A percentile compares a stretch with the other conserved stretches of the same genome.
Evolutionary conservation across 2,888 invertebrate genomes (phyloP).

Genomic region (Apotomis turbidana): DNA sequence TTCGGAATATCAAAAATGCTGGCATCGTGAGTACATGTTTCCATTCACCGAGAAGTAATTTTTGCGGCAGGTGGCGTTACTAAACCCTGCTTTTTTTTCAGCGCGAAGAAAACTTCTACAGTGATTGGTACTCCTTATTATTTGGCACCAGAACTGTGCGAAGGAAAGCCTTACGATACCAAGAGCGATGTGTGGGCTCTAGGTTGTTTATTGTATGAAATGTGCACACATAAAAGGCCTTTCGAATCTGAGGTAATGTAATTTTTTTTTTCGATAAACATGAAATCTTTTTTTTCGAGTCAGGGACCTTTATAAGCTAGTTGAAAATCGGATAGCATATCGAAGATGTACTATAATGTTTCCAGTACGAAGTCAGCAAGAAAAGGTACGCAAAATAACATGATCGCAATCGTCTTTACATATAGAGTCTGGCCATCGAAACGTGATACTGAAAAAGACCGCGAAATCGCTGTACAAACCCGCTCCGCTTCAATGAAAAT

Average conservation of each 20-base stretch:
- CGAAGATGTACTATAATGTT: too few relatives aligned
- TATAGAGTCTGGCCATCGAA: too few relatives aligned
- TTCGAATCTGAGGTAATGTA: conserved; percentile 87
- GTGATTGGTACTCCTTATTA: conserved; percentile 92
- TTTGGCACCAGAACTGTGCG: conserved; percentile 93
- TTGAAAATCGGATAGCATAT: too few relatives aligned
- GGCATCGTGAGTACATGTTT: conserved; percentile 72
- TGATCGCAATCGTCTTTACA: too few relatives aligned
- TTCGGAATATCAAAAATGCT: conserved; percentile 93
- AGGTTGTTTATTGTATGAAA: conserved; percentile 92
- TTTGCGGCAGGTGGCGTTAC: background rate
- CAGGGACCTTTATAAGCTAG: too few relatives aligned
- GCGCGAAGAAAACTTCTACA: conserved; percentile 84
- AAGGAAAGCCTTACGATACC: conserved; percentile 89
- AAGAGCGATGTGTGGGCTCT: conserved; percentile 95
- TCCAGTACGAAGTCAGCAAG: too few relatives aligned
- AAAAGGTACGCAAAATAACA: too few relatives aligned
- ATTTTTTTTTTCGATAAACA: background rate
- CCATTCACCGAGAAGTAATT: background rate
- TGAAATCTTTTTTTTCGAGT: too few relatives aligned
- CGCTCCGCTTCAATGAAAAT: too few relatives aligned
- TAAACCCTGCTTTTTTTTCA: conserved; percentile 55
- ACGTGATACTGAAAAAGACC: too few relatives aligned
- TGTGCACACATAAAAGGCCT: conserved; percentile 89
- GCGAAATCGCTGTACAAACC: too few relatives aligned